These are phyloP conservation scores for Halyomorpha halys DNA, from an alignment of 1,140 invertebrate genomes.

Conservation along the genomic window DNA sequence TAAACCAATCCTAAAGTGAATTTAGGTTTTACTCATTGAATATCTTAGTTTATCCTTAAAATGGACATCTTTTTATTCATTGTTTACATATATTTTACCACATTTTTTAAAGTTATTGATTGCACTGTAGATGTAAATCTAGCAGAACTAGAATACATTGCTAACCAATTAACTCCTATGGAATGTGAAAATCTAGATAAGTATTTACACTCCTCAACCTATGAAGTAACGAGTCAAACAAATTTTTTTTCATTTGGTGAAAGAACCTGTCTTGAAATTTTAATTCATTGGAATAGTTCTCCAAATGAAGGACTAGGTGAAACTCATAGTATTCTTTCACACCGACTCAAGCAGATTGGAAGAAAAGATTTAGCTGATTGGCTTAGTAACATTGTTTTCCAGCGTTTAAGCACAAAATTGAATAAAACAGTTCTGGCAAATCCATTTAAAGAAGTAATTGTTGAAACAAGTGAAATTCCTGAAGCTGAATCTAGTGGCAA, in stretches of 20 bases:
- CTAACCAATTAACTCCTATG: background rate
- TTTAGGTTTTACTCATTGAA: too few relatives aligned
- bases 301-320: slow-evolving; percentile 11
- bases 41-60: too few relatives aligned
- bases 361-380: slow-evolving; percentile 6
- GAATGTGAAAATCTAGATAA: background rate
- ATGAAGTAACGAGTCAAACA: background rate
- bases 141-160: slow-evolving; percentile 11
- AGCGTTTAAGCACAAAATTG: background rate
- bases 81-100: background rate
- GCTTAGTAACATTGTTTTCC: slow-evolving; percentile 11
- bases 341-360: slow-evolving; percentile 9
- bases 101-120: background rate
- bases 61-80: too few relatives aligned
- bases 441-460: background rate
- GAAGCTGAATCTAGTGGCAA: background rate
- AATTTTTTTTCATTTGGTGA: background rate
- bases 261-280: background rate
- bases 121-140: slow-evolving; percentile 10
- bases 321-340: slow-evolving; percentile 1
- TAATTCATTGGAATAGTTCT: slow-evolving; percentile 1
- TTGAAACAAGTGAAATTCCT: background rate
- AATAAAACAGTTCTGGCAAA: slow-evolving; percentile 7
- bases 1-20: too few relatives aligned
- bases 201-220: background rate